Evolutionary conservation across 2,113 vertebrate species (phyloP).

Genomic region (Glaucidium brasilianum): DNA sequence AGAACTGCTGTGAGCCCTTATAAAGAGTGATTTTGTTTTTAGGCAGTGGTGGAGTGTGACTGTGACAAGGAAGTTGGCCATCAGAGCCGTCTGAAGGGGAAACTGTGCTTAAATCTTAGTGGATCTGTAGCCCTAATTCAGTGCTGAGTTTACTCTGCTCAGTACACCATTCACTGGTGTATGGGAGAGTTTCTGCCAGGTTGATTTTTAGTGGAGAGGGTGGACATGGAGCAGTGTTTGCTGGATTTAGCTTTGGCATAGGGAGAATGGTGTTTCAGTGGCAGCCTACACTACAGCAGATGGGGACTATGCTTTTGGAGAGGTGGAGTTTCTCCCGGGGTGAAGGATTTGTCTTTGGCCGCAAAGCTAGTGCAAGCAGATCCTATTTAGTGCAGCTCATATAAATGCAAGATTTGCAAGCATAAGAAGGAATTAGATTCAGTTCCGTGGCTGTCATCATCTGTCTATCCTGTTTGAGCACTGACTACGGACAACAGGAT

Average conservation of each 20-base stretch:
- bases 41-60: background rate
- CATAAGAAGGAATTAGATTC: background rate
- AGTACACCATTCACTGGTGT: fast-evolving
- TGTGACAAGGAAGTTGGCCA: background rate
- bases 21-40: background rate
- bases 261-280: background rate
- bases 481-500: background rate
- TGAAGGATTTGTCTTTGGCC: background rate
- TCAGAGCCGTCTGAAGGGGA: background rate
- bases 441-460: background rate
- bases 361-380: background rate
- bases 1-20: background rate
- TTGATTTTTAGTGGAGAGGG: background rate
- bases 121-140: background rate
- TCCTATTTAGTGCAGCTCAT: background rate
- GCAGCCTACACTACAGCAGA: background rate
- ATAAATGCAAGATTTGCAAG: background rate
- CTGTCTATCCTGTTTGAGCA: background rate
- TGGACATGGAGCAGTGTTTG: background rate
- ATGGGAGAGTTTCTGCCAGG: background rate
- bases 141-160: background rate
- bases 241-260: background rate
- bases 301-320: background rate
- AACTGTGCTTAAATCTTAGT: background rate
- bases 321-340: background rate